phyloP scores from a whole-genome alignment of 1,140 invertebrate genomes.

The Drosophila quadrilineata region DNA sequence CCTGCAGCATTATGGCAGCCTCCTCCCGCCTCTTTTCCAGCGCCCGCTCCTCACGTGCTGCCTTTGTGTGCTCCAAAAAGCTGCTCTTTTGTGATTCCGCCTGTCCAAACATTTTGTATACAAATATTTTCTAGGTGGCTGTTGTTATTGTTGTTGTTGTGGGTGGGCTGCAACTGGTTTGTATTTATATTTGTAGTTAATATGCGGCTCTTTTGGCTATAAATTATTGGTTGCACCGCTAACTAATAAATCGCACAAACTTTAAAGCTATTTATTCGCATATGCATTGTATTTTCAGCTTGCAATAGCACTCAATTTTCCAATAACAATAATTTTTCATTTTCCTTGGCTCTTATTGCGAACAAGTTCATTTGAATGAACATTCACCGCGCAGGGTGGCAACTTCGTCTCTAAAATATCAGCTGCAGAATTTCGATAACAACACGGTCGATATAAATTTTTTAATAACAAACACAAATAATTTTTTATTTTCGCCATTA shows the following conservation, averaged over 20 bases:
- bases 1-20: constrained; percentile 88
- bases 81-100: constrained; percentile 84
- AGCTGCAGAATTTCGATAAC: no score
- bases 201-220: constrained; percentile 29
- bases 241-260: constrained; percentile 22
- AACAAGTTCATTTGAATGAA: constrained; percentile 1
- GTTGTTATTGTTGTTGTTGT: constrained; percentile 35
- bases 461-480: no score
- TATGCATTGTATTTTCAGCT: constrained; percentile 43
- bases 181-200: constrained; percentile 23
- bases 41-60: constrained; percentile 91
- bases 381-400: not conserved
- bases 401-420: not conserved
- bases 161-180: constrained; percentile 11
- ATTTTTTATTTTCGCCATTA: no score
- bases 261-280: constrained; percentile 20
- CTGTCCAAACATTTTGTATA: constrained; percentile 83
- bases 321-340: constrained; percentile 60
- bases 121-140: constrained; percentile 21
- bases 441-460: no score
- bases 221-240: constrained; percentile 17
- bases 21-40: constrained; percentile 89
- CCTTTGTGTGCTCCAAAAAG: constrained; percentile 92
- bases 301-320: constrained; percentile 43
- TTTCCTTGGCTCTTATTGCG: constrained; percentile 30